Base-by-base conservation (phyloP, 2,113 vertebrate genomes). In the Lipophrys pholis region DNA sequence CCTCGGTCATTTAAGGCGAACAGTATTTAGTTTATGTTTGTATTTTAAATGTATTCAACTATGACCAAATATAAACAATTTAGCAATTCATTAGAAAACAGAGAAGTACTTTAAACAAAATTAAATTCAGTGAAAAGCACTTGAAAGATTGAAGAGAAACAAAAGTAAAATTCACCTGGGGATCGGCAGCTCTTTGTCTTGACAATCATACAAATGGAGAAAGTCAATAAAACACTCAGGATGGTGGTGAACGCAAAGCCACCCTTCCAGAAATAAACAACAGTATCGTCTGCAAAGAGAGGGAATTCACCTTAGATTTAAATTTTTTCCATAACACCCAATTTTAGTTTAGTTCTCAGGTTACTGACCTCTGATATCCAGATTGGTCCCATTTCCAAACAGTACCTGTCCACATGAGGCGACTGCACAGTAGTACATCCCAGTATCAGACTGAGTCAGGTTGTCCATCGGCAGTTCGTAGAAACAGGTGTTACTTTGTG, bases 391-490 rank as follows among this genome's bases (percentile, higher is more conserved):
- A 0, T 75, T 53, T 53, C 63, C 72, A 67, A 67, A 60, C 42
- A 67, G 21, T 2, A 67, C 40, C 21, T n/a, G 8, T 51, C 81
- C 83, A 74, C 83, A 84, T 11, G 64, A 68, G 6, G 48, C 35
- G 1, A 67, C 73, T 41, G 73, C 81, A 60, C 86, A 88, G 58
- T 76, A 72, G 56, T 86, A 75, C 38, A 60, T 69, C 46, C 63
- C 79, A 21, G 30, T 15, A 38, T 82, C n/a, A 69, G 57, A 51
- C 1, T 1, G 1, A 30, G 39, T 40, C 55, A 82, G 53, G 9
- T 7, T 73, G 12, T 50, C 59, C 15, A 78, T 48, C 1, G 56
- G 42, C 15, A 87, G 16, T 7, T 57, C 73, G 64, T 78, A 89
- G 43, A 73, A 7, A 60, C 90, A 91, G 0, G 59, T 87, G 38